Percentiles rank a stretch among this genome's conserved stretches.
Evolutionary conservation across 2,888 invertebrate species (phyloP).

Genomic region (Digitonthophagus gazella): DNA sequence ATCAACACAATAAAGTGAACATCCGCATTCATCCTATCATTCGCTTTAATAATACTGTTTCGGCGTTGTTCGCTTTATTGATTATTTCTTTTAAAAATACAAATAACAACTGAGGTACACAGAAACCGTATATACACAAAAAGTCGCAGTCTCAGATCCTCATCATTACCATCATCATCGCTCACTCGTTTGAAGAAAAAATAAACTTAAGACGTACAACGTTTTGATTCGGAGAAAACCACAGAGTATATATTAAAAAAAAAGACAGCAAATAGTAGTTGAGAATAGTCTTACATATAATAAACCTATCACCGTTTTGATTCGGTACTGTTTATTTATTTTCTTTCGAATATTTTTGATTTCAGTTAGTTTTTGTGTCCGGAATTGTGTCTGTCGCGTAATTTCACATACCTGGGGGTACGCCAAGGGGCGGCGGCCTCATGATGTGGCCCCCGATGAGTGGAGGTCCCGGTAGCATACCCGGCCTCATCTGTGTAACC

Average conservation of each 20-base stretch:
- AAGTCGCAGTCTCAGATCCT: not conserved
- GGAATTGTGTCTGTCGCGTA: not conserved
- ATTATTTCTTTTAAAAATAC: not conserved
- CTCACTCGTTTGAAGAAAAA: not conserved
- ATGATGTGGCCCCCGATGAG: constrained; percentile 61
- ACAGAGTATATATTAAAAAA: not conserved
- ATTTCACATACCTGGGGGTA: constrained; percentile 62
- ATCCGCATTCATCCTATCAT: no score
- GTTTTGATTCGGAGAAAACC: not conserved
- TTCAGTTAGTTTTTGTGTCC: no score
- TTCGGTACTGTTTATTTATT: no score
- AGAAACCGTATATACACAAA: not conserved
- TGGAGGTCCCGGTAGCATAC: constrained; percentile 55
- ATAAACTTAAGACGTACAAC: constrained; percentile 1
- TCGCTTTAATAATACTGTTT: no score
- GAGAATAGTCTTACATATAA: no score
- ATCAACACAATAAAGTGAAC: not conserved
- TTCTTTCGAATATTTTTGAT: no score
- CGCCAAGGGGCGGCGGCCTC: constrained; percentile 64
- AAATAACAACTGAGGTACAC: not conserved
- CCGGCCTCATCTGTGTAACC: constrained; percentile 57
- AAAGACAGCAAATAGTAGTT: not conserved
- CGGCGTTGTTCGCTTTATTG: not conserved
- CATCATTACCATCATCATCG: not conserved
- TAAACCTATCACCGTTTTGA: no score